phyloP scores from a whole-genome alignment of 1,140 invertebrate species.

The Heliconius hewitsoni region DNA sequence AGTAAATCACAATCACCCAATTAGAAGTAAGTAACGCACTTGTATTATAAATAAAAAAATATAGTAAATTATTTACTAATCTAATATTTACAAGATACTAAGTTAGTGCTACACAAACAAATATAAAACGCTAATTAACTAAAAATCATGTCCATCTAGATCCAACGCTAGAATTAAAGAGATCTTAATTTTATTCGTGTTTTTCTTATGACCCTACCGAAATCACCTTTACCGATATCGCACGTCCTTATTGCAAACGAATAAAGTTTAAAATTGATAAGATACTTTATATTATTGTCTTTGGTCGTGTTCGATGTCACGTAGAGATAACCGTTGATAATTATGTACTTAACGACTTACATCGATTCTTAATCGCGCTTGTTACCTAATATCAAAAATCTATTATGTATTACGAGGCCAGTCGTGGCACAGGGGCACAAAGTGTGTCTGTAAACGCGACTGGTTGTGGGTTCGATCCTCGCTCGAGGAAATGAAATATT shows the following conservation, averaged over 20 bases:
- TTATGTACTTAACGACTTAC: conserved; percentile 27
- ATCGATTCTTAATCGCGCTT: conserved; percentile 16
- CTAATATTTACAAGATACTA: neutral
- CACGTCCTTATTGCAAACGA: neutral
- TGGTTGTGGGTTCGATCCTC: no score
- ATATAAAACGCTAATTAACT: conserved; percentile 7
- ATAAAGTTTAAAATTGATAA: conserved; percentile 23
- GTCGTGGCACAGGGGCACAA: no score
- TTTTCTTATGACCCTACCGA: conserved; percentile 11
- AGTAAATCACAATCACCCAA: no score
- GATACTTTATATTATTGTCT: neutral
- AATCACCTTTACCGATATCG: neutral
- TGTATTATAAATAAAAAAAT: neutral
- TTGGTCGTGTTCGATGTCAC: conserved; percentile 49
- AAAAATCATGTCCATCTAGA: conserved; percentile 17
- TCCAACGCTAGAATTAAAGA: conserved; percentile 22
- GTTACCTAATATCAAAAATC: neutral
- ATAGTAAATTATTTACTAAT: neutral
- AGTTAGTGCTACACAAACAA: neutral
- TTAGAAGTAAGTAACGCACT: neutral
- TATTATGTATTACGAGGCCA: neutral
- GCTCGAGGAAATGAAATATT: no score
- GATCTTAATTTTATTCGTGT: conserved; percentile 7
- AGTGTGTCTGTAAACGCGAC: no score
- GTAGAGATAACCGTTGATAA: conserved; percentile 56